Percentiles rank a stretch among this genome's conserved stretches.
phyloP scores from a whole-genome alignment of 2,888 invertebrate species.

The Spisula subtruncata region DNA sequence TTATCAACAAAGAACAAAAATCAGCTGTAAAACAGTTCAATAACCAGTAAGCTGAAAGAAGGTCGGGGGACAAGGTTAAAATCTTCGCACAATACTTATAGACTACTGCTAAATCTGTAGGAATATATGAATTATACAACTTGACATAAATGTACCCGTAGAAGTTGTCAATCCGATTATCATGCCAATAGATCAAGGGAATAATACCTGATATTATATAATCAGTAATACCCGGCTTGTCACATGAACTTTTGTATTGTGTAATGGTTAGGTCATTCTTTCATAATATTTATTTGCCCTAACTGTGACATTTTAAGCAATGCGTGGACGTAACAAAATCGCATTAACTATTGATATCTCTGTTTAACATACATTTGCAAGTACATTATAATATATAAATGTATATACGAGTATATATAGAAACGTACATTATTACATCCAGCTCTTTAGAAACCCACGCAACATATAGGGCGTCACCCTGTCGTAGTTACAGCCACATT shows the following conservation, averaged over 20 bases:
- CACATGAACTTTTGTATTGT: constrained; percentile 38
- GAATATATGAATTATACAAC: background rate
- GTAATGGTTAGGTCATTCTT: constrained; percentile 28
- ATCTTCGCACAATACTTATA: no score
- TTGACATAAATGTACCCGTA: background rate
- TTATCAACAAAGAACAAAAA: no score
- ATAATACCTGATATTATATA: constrained; percentile 14
- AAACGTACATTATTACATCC: no score
- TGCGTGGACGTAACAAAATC: background rate
- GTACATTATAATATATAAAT: no score
- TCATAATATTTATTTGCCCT: constrained; percentile 42
- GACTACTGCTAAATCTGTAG: background rate
- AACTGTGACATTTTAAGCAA: constrained; percentile 35
- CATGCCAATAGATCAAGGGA: constrained; percentile 22
- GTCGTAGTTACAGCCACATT: no score
- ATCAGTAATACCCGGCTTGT: constrained; percentile 3
- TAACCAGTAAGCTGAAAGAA: no score
- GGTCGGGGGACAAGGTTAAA: no score
- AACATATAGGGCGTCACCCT: no score
- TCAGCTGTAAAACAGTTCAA: no score
- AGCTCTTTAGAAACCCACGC: no score
- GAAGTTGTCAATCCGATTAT: constrained; percentile 2
- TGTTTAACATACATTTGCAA: constrained; percentile 10
- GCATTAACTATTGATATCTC: constrained; percentile 6
- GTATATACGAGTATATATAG: no score